Evolutionary conservation across 2,797 vertebrate species (phyloP), one percentile per base, ranked within the genome.

Genomic region (Discoglossus pictus): DNA sequence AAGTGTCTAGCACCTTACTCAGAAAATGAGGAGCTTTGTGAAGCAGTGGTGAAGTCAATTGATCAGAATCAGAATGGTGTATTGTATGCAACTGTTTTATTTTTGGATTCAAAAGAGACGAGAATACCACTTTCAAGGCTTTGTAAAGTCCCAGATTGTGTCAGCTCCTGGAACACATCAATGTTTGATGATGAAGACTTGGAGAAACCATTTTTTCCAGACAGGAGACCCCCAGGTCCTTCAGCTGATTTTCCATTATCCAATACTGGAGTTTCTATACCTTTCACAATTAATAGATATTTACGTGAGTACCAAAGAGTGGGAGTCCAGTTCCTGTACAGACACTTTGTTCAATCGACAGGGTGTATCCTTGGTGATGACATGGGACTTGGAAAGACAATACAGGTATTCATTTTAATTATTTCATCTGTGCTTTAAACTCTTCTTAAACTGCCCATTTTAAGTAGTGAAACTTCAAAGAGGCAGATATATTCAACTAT

Each of bases 331-430:
- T 98, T 98, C 78, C 87, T 99, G 25, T 91, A 93, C 75, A 78
- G 73, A 65, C 94, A 89, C 72, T 98, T 92, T 51, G 59, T 78
- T 58, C 75, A 63, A 40, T 88, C 90, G 73, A 88, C 78, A 72
- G 97, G 97, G 0, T 99, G 96, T 79, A 90, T 99, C 79, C 90
- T 99, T 70, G 97, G 96, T 44, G 97, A 99, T 70, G 97, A 98
- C 76, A 99, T 99, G 97, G 97, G 97, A 35, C 92, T 99, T 63
- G 97, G 97, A 69, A 99, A 99, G 85, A 99, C 97, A 43, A 80
- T 99, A 67, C 96, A 99, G 94, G 97, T 97, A 90, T 77, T 78
- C 17, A 50, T 75, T 71, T 47, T 63, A 35, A 35, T 36, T 3
- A 1, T 43, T 11, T 8, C 15, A 31, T 4, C 36, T 63, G 2